Conservation (phyloP, 2,888 invertebrate species). For the Lathronympha strigana region DNA sequence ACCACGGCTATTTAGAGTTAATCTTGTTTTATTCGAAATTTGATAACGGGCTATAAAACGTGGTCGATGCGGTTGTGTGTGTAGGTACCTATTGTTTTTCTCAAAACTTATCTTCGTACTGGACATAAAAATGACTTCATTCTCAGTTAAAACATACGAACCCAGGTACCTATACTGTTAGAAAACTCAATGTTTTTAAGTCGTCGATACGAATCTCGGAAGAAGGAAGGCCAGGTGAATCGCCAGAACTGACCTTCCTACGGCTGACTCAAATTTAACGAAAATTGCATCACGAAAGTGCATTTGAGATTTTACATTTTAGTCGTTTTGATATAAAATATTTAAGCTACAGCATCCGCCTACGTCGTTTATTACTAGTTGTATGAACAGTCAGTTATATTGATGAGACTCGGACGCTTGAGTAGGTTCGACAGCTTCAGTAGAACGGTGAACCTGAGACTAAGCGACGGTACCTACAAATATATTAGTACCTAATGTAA, state of each 20-base stretch:
- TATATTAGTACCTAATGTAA: too few relatives aligned
- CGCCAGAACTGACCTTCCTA: constrained; percentile 1
- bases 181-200: not conserved
- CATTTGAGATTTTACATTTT: not conserved
- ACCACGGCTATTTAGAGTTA: constrained; percentile 49
- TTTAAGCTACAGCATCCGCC: not conserved
- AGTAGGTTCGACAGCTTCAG: too few relatives aligned
- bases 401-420: not conserved
- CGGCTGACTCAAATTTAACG: constrained; percentile 18
- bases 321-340: not conserved
- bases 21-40: constrained; percentile 48
- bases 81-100: constrained; percentile 9
- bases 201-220: not conserved
- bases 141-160: not conserved
- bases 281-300: constrained; percentile 23
- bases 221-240: too few relatives aligned
- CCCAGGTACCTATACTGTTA: not conserved
- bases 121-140: not conserved
- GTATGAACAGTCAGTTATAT: not conserved
- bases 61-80: constrained; percentile 12
- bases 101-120: not conserved
- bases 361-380: not conserved
- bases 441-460: too few relatives aligned
- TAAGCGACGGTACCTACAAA: not conserved
- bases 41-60: constrained; percentile 38